Percentiles rank a stretch among this genome's conserved stretches.
Evolutionary conservation across 2,797 vertebrate genomes (phyloP).

Genomic region (Hybognathus amarus): DNA sequence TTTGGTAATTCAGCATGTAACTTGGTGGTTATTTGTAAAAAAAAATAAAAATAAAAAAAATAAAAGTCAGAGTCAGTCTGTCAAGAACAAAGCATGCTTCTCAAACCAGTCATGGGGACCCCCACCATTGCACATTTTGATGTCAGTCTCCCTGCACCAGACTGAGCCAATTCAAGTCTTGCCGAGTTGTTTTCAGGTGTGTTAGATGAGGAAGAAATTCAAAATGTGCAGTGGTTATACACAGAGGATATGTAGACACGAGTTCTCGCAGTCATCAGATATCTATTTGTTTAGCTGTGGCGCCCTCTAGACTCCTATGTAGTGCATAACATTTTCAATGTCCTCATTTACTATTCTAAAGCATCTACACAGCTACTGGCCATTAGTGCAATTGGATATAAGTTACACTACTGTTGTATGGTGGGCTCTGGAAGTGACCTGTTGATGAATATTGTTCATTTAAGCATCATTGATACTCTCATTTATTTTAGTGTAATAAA

Average conservation of each 20-base stretch:
- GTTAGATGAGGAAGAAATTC: too few species aligned
- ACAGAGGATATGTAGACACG: too few species aligned
- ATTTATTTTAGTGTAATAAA: background rate
- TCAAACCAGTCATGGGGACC: too few species aligned
- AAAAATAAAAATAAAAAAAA: background rate
- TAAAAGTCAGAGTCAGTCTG: background rate
- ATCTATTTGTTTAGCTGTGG: constrained; percentile 16
- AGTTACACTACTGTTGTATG: background rate
- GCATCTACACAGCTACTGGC: background rate
- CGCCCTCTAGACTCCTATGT: background rate
- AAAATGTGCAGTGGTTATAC: too few species aligned
- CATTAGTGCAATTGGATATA: background rate
- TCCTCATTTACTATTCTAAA: background rate
- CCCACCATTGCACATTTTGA: too few species aligned
- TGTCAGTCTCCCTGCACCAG: too few species aligned
- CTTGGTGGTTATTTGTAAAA: background rate
- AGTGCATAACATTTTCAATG: background rate
- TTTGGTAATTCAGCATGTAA: background rate
- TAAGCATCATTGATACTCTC: background rate
- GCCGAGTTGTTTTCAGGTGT: too few species aligned
- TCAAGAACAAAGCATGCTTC: too few species aligned
- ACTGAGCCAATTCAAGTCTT: too few species aligned
- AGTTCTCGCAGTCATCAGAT: background rate
- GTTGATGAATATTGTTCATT: background rate
- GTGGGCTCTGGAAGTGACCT: background rate